Evolutionary conservation across 2,888 invertebrate species (phyloP), one percentile per base, ranked within the genome.

Genomic region (Mellilla xanthometata): DNA sequence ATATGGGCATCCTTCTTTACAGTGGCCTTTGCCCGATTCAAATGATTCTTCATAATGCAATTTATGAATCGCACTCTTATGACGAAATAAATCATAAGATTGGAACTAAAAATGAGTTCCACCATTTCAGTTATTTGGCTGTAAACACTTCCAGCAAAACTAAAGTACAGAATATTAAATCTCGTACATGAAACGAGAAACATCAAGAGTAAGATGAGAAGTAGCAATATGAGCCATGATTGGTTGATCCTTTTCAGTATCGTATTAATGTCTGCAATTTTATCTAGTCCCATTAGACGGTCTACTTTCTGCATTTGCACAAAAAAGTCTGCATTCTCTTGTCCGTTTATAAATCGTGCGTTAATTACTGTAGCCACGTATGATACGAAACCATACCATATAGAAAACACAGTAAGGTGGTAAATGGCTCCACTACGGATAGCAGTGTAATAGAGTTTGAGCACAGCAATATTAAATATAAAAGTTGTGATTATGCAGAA

Each of bases 241-340:
- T 49, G 27, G 44, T 70, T 71, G 3, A 50, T 48, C 12, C 46
- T 50, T 35, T 57, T 58, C 27, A 70, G 32, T 1, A 67, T 41
- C 2, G 22, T 8, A 33, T 72, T 66, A 1, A 78, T 50, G 5
- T 12, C 38, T 40, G 62, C 62, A 27, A 63, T 72, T 3, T 62
- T 58, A 9, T 76, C 58, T 11, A 81, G 53, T 13, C 66, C 68
- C 72, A 84, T 71, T 1, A 68, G 42, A 10, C 76, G 66, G 35
- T 84, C 81, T 2, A 82, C 65, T 50, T 72, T 60, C 56, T 85
- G 81, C 39, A 81, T 56, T 56, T 68, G 64, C 0, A 80, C 54
- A n/a, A 63, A 66, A 34, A 81, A 77, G 2, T 64, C 56, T 0
- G 68, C 63, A 49, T 80, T 82, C 1, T 44, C 48, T 1, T 66